Conservation (phyloP, 2,888 invertebrate genomes). For the Hermaeophaga mercurialis region DNA sequence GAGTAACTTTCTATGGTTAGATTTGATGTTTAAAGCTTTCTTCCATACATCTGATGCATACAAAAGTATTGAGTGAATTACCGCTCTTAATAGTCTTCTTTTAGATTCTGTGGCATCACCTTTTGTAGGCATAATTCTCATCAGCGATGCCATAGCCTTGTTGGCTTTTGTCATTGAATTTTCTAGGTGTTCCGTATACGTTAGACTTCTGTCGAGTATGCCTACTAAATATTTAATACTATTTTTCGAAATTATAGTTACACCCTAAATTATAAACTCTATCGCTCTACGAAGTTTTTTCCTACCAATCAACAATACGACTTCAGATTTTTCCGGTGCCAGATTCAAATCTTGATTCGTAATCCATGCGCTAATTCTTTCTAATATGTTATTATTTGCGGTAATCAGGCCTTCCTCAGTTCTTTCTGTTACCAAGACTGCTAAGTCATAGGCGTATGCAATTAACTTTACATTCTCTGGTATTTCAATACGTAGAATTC, state of each 20-base stretch:
- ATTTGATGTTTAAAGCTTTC: neutral
- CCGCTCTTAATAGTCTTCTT: neutral
- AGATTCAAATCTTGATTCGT: neutral
- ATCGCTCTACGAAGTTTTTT: neutral
- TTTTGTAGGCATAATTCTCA: neutral
- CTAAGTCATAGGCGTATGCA: no score
- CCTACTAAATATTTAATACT: neutral
- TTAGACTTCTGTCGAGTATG: no score
- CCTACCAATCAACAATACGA: neutral
- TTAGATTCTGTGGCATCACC: neutral
- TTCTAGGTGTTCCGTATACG: neutral
- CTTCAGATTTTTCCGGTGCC: neutral
- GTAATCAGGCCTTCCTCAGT: no score
- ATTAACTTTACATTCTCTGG: no score
- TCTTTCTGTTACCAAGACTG: no score
- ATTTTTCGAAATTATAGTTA: neutral
- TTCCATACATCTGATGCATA: neutral
- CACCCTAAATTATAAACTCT: neutral
- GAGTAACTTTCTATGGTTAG: no score
- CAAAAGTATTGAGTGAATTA: neutral
- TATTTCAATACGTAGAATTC: conserved; percentile 11
- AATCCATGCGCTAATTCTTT: neutral
- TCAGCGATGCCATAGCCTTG: neutral
- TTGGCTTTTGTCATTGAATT: neutral
- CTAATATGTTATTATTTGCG: neutral